These are phyloP conservation scores for Progne subis DNA, from an alignment of 2,113 vertebrate species.

Conservation along the genomic window DNA sequence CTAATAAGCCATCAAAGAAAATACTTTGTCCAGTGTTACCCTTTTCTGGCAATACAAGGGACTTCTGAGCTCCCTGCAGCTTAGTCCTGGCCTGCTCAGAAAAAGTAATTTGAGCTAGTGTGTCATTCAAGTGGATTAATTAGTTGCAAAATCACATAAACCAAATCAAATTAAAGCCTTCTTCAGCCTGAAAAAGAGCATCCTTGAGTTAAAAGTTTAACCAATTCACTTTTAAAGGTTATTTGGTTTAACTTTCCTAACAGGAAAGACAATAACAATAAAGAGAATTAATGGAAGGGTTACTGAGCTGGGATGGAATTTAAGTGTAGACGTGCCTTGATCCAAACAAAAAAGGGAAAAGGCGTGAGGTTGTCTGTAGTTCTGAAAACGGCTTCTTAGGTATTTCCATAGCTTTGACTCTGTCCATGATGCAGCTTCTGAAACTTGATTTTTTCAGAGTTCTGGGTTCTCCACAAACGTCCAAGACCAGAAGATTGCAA, in stretches of 20 bases:
- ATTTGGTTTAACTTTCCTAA: not conserved
- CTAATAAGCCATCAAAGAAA: not conserved
- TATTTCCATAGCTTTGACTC: not conserved
- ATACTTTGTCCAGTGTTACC: not conserved
- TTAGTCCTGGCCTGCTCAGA: not conserved
- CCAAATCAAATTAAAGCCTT: not conserved
- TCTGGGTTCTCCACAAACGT: slow-evolving; percentile 97
- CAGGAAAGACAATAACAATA: not conserved
- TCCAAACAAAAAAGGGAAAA: not conserved
- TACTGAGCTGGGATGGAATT: not conserved
- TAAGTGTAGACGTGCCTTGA: not conserved
- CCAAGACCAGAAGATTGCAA: slow-evolving; percentile 98
- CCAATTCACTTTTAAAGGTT: slow-evolving; percentile 11
- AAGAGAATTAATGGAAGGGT: not conserved
- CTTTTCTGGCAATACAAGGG: not conserved
- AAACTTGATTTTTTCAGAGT: slow-evolving; percentile 78
- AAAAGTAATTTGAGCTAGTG: not conserved
- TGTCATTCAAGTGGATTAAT: not conserved
- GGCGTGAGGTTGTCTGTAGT: not conserved
- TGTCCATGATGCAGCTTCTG: not conserved
- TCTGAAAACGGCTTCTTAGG: not conserved
- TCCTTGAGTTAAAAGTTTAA: not conserved
- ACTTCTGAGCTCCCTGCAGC: not conserved
- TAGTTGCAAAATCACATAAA: not conserved
- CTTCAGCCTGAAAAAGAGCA: not conserved